phyloP scores from a whole-genome alignment of 2,888 invertebrate genomes.

The Lutraria lutraria region DNA sequence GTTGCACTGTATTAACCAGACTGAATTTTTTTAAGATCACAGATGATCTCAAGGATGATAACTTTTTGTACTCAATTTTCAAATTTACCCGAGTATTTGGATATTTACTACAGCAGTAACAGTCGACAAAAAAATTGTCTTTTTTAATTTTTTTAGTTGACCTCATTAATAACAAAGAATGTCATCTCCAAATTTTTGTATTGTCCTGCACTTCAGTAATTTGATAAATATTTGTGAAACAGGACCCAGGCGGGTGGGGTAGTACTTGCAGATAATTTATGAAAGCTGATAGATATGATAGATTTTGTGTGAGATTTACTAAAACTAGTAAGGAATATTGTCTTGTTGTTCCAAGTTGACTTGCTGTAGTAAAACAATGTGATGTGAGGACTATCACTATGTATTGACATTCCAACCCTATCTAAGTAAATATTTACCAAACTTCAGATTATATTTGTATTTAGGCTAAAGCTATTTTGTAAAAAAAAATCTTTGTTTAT shows the following conservation, averaged over 20 bases:
- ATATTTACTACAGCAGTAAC: too few relatives aligned
- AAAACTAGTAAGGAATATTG: neutral
- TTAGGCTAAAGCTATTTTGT: neutral
- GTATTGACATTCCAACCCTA: slow-evolving; percentile 21
- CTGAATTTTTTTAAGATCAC: too few relatives aligned
- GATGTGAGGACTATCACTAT: neutral
- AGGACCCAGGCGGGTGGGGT: neutral
- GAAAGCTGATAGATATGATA: neutral
- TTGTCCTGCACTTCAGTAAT: neutral
- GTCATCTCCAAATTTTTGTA: neutral
- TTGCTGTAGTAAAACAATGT: neutral
- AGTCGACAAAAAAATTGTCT: too few relatives aligned
- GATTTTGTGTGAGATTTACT: neutral
- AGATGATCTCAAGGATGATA: too few relatives aligned
- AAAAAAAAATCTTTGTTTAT: neutral
- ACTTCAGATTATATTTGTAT: neutral
- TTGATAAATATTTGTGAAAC: neutral
- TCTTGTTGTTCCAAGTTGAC: neutral
- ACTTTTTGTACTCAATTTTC: too few relatives aligned
- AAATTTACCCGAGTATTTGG: too few relatives aligned
- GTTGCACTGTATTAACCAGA: too few relatives aligned
- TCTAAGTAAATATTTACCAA: slow-evolving; percentile 34
- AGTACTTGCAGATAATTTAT: neutral
- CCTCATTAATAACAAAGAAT: too few relatives aligned
- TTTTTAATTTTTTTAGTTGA: too few relatives aligned